Percentiles rank a stretch among this genome's conserved stretches.
phyloP scores from a whole-genome alignment of 2,888 invertebrate species.

The Stramonita haemastoma region DNA sequence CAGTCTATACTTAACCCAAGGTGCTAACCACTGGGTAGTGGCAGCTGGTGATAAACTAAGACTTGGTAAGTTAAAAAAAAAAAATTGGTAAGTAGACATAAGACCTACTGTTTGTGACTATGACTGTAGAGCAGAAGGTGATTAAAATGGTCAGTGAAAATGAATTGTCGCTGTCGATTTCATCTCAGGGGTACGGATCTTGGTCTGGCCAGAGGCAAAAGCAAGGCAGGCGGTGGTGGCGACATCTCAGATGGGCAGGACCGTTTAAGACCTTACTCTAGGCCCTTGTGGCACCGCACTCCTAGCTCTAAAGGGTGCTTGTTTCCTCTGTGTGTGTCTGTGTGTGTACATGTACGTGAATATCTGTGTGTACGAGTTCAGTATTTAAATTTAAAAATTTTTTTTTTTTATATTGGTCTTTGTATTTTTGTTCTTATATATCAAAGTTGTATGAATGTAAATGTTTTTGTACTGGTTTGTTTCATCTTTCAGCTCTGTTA shows the following conservation, averaged over 20 bases:
- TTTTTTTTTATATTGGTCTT: not conserved
- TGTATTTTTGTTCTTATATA: not conserved
- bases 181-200: conserved; percentile 53
- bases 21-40: no score
- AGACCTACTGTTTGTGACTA: no score
- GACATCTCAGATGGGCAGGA: conserved; percentile 31
- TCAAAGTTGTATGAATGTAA: not conserved
- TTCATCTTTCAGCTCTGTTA: no score
- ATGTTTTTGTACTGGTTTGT: not conserved
- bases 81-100: no score
- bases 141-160: conserved; percentile 25
- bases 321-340: conserved; percentile 4
- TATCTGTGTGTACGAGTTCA: not conserved
- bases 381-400: not conserved
- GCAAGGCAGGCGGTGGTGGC: conserved; percentile 39
- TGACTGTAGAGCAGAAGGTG: not conserved
- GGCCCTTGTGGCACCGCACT: conserved; percentile 26
- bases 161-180: conserved; percentile 55
- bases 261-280: conserved; percentile 34
- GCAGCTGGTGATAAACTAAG: no score
- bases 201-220: conserved; percentile 38
- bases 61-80: no score
- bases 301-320: conserved; percentile 32
- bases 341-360: conserved; percentile 7
- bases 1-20: no score